These are phyloP conservation scores for Gyps fulvus DNA, from an alignment of 2,113 vertebrate species.

Conservation along the genomic window DNA sequence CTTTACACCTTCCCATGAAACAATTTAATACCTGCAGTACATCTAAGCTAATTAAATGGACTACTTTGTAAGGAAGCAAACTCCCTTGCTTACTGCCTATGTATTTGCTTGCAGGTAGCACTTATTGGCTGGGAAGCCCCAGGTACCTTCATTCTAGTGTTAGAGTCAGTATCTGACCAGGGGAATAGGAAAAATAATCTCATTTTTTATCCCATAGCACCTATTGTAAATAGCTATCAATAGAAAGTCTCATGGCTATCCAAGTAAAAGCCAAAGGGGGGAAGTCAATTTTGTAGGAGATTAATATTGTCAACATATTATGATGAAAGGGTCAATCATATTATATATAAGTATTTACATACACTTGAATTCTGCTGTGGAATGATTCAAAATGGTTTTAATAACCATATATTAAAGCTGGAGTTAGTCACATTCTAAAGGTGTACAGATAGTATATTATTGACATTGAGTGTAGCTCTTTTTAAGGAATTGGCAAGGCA, in stretches of 20 bases:
- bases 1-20: neutral
- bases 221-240: neutral
- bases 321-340: neutral
- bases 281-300: neutral
- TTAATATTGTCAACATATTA: neutral
- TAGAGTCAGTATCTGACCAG: neutral
- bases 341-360: neutral
- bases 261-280: neutral
- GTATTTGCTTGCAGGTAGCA: neutral
- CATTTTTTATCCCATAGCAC: neutral
- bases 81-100: neutral
- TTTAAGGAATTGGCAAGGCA: neutral
- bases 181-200: neutral
- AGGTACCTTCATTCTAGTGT: neutral
- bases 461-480: neutral
- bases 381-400: neutral
- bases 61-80: neutral
- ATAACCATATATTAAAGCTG: neutral
- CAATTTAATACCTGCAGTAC: neutral
- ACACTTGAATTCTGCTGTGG: neutral
- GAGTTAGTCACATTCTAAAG: neutral
- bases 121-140: neutral
- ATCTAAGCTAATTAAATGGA: neutral
- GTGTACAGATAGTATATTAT: neutral
- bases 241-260: neutral